Base-by-base conservation (phyloP, 92 coral and sea anemone species). In the Galaxea fascicularis region DNA sequence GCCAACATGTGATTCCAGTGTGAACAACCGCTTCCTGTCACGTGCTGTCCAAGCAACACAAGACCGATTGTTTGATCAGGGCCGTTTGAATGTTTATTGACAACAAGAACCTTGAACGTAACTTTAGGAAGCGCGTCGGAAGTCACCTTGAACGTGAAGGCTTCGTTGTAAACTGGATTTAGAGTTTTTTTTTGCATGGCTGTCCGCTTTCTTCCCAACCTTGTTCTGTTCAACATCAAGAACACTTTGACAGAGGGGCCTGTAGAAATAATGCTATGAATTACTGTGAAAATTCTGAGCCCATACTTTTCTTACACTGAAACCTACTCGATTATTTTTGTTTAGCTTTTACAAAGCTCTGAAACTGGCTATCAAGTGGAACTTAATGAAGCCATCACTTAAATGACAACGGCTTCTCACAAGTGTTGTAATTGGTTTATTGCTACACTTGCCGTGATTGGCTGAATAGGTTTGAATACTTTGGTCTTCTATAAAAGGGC, bases 1-100 rank as follows among this genome's bases (percentile, higher is more conserved):
- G 98, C 90, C 28, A 96, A 71, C 99, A 96, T 96, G 91, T 94
- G 95, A 74, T 93, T 95, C 99, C 99, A 96, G 80, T 96, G 99
- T 29, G 98, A 83, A 65, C 94, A 85, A 22, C 99, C 99, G 54
- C 93, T 90, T 75, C 98, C 98, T 83, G 79, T 89, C 88, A 91
- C 97, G 56, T 93, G 93, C 49, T 95, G 99, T 15, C 99, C 99
- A 25, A 96, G 80, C 1, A 91, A 63, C 85, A 93, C 95, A 63
- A 94, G 95, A 63, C 99, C 99, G 35, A 96, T 80, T 73, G 80
- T 93, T 79, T 96, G 95, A 59, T 96, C 99, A 54, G 93, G 92
- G 56, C 98, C 99, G 45, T 93, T 94, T 17, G 98, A 96, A 58
- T 95, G 93, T 80, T 92, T 95, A 93, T 94, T 96, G 53, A 94